Conservation (phyloP, 2,113 vertebrate species). For the Xyrauchen texanus region DNA sequence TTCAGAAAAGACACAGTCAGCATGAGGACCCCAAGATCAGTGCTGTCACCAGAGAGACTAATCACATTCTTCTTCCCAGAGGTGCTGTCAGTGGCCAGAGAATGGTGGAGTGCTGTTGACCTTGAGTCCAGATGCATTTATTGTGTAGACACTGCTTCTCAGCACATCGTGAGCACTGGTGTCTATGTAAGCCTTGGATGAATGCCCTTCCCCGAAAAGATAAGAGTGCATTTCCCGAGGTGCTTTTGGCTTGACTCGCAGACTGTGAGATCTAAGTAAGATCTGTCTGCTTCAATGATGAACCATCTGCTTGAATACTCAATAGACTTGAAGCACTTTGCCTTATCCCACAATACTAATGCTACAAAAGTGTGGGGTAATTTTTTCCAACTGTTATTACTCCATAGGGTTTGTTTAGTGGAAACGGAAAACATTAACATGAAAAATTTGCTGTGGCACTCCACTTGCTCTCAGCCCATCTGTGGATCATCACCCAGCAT, state of each 20-base stretch:
- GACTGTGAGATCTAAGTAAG: slow-evolving; percentile 30
- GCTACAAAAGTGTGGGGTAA: not conserved
- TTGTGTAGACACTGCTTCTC: slow-evolving; percentile 13
- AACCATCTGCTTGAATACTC: slow-evolving; percentile 48
- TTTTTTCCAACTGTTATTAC: slow-evolving; percentile 26
- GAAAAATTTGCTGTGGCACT: slow-evolving; percentile 19
- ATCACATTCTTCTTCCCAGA: slow-evolving; percentile 34
- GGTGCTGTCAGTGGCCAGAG: slow-evolving; percentile 29
- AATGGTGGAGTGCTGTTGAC: slow-evolving; percentile 23
- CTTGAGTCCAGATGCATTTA: slow-evolving; percentile 40
- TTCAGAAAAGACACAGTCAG: slow-evolving; percentile 21
- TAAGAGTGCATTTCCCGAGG: slow-evolving; percentile 50
- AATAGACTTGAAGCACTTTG: slow-evolving; percentile 25
- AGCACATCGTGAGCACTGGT: slow-evolving; percentile 14
- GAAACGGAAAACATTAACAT: slow-evolving; percentile 36
- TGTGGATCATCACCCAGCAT: slow-evolving; percentile 31
- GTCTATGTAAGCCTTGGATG: slow-evolving; percentile 29
- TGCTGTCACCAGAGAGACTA: slow-evolving; percentile 31
- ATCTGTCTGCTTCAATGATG: slow-evolving; percentile 38
- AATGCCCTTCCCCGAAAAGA: slow-evolving; percentile 27
- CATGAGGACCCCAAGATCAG: slow-evolving; percentile 27
- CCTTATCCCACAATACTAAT: not conserved
- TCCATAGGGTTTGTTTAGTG: slow-evolving; percentile 33
- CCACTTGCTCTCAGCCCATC: slow-evolving; percentile 28
- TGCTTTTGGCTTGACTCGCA: slow-evolving; percentile 39